Evolutionary conservation across 1,140 invertebrate species (phyloP), one percentile per base, ranked within the genome.

Genomic region (Hesperophylax magnus): DNA sequence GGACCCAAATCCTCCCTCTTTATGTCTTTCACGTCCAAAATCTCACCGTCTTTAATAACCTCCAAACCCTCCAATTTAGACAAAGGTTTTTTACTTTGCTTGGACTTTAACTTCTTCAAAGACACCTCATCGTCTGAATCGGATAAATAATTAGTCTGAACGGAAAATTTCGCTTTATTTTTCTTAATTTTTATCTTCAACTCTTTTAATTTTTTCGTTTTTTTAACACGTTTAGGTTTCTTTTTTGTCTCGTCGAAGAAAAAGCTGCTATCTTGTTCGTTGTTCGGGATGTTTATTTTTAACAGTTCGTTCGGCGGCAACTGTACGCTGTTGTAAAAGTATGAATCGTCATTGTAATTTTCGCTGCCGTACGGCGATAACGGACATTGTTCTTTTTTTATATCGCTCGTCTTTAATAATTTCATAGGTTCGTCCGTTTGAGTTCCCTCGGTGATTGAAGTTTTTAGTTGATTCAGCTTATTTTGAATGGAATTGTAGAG

Each of bases 131-230:
- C 79, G n/a, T 80, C 79, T 0, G 79, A 75, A 63, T 80, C 79
- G 20, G 79, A 63, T 22, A 65, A 14, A 56, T 65, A 65, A 17
- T 65, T 39, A 0, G 71, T 58, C 78, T 18, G 52, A 18, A 76
- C 58, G n/a, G 47, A 18, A 47, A 27, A 34, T 34, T 80, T 61
- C 18, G 39, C 14, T 22, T 61, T 61, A 17, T 17, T 20, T 39
- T 75, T 65, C 31, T 82, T 79, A 58, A 82, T 85, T 85, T 78
- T 85, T 82, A 72, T 31, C 15, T 63, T 82, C n/a, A 34, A 9
- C 18, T 76, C 80, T 85, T 87, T 80, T 88, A 86, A 69, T 20
- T 87, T 86, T 77, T 88, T 88, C 18, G 56, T 5, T 18, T 77
- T 77, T 65, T 22, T 87, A 79, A 8, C 82, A 6, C 82, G 84